phyloP scores from a whole-genome alignment of 2,113 vertebrate genomes.

The Phainopepla nitens region DNA sequence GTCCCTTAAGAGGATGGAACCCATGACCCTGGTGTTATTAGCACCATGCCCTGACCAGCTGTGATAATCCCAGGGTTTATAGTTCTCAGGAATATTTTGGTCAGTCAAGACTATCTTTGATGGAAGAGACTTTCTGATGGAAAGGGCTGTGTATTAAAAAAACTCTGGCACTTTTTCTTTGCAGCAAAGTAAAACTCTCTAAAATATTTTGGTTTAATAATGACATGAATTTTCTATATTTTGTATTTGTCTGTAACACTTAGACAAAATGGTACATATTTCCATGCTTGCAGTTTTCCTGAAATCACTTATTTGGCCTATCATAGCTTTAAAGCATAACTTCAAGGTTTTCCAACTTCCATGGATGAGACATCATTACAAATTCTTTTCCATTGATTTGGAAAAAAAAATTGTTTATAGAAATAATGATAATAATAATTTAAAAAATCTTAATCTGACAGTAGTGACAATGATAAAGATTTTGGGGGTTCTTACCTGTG shows the following conservation, averaged over 20 bases:
- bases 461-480: background rate
- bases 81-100: background rate
- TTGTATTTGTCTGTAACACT: background rate
- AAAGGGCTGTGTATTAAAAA: background rate
- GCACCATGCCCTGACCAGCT: background rate
- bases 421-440: background rate
- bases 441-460: background rate
- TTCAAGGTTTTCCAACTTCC: background rate
- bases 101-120: background rate
- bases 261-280: background rate
- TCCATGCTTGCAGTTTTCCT: constrained; percentile 27
- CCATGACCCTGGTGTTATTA: background rate
- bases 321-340: background rate
- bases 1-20: background rate
- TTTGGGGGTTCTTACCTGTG: background rate
- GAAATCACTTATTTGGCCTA: constrained; percentile 37
- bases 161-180: background rate
- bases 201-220: background rate
- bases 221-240: background rate
- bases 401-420: background rate
- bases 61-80: background rate
- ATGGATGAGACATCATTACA: background rate
- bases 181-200: background rate
- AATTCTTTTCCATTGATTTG: background rate
- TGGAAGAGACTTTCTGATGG: background rate